These are phyloP conservation scores for Muricea muricata DNA, from an alignment of 92 coral and sea anemone genomes.

Conservation along the genomic window DNA sequence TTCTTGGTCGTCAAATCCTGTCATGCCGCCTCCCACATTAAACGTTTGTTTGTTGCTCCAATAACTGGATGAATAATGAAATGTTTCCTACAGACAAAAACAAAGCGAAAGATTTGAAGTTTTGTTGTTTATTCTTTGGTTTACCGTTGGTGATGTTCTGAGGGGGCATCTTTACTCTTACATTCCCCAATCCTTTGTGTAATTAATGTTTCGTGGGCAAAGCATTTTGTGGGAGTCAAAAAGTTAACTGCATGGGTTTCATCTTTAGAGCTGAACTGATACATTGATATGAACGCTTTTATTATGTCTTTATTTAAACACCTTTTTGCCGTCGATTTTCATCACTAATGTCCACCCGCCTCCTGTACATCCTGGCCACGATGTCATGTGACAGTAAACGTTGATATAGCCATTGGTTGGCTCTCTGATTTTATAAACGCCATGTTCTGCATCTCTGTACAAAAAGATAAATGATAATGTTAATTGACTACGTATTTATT, in stretches of 20 bases:
- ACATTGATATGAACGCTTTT: too few relatives aligned
- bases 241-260: too few relatives aligned
- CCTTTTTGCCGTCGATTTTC: constrained; percentile 15
- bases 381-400: constrained; percentile 3
- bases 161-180: too few relatives aligned
- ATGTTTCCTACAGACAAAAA: constrained; percentile 1
- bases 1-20: not conserved
- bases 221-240: too few relatives aligned
- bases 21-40: not conserved
- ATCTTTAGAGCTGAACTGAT: too few relatives aligned
- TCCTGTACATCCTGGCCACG: not conserved
- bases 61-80: not conserved
- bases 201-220: too few relatives aligned
- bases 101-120: not conserved
- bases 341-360: constrained; percentile 1
- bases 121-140: too few relatives aligned
- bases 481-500: too few relatives aligned
- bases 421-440: not conserved
- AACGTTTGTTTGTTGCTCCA: not conserved
- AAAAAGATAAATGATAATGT: too few relatives aligned
- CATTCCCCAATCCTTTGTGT: too few relatives aligned
- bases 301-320: too few relatives aligned
- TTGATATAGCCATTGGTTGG: not conserved
- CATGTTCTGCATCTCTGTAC: not conserved
- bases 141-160: too few relatives aligned